Evolutionary conservation across 1,140 invertebrate species (phyloP), one percentile per base, ranked within the genome.

Genomic region (Oncopodura yosiiana): DNA sequence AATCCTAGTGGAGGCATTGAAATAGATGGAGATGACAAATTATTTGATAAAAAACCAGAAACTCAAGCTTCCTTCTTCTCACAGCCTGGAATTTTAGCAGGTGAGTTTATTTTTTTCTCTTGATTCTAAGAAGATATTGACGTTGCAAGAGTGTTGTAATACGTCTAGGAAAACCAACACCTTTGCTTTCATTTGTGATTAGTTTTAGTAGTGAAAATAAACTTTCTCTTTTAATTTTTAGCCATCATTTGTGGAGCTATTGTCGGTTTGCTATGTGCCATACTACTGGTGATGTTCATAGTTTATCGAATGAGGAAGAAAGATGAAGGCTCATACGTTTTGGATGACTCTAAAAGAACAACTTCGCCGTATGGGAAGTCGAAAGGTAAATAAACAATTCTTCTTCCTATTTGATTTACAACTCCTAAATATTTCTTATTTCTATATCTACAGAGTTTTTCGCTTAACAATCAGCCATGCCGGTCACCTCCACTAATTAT

Each of bases 281-380:
- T 99, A 71, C 78, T 99, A 42, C 86, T 98, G 57, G 91, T 98
- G 41, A 98, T 99, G 94, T 98, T 99, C 75, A 94, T 98, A 68
- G 92, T 94, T 5, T 98, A 98, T 73, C 83, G 95, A 68, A 97
- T 99, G 92, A 81, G 94, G 70, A 99, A 99, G 80, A 98, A 98
- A 78, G 95, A 99, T 71, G 95, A 99, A 73, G 95, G 95, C 14
- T 95, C 91, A 58, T 99, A 98, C 70, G 86, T 93, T 5, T 76
- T 99, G 55, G 94, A 98, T 68, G 94, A 99, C 74, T 91, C 91
- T 16, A 93, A 93, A 72, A 78, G 90, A 70, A 90, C 87, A 61
- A 88, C 89, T 37, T 87, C 87, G 42, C 81, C 51, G 4, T 64
- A 64, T 44, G 62, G 62, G 27, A 64, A 64, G 50, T 50, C 62